These are phyloP conservation scores for Acleris literana DNA, from an alignment of 2,888 invertebrate species.

Conservation along the genomic window DNA sequence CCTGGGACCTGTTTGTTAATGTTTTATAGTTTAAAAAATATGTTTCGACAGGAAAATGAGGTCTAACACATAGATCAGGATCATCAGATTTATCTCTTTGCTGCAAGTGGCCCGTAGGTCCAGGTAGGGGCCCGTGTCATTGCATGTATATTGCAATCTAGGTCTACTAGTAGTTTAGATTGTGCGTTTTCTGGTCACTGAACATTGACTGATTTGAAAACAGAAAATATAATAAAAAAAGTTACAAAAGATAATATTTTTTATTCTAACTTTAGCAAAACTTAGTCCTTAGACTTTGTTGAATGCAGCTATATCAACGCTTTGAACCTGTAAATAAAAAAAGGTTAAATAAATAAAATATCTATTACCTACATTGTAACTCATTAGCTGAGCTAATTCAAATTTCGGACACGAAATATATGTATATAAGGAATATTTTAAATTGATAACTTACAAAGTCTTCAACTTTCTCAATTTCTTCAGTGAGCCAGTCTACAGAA, in stretches of 20 bases:
- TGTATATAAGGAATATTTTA: background rate
- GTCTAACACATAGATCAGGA: no score
- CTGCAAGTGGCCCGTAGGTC: no score
- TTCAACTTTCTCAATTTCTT: constrained; percentile 92
- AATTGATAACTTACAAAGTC: constrained; percentile 86
- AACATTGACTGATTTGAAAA: no score
- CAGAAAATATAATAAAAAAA: constrained; percentile 31
- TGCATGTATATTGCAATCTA: no score
- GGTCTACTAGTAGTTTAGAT: no score
- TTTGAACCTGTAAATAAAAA: constrained; percentile 87
- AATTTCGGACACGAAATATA: background rate
- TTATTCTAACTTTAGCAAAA: constrained; percentile 22
- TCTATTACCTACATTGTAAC: background rate
- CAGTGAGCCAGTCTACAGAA: constrained; percentile 93
- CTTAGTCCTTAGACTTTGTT: constrained; percentile 89
- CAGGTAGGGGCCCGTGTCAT: no score
- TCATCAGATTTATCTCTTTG: no score
- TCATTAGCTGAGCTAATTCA: background rate
- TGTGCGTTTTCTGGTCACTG: no score
- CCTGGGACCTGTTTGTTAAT: no score
- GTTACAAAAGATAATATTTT: constrained; percentile 26
- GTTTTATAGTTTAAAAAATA: no score
- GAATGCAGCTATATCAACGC: constrained; percentile 97
- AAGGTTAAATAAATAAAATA: constrained; percentile 2
- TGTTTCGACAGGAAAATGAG: no score